A percentile compares a stretch with the other conserved stretches of the same genome.
These are phyloP conservation scores for Clunio marinus DNA, from an alignment of 2,888 invertebrate genomes.

Conservation along the genomic window DNA sequence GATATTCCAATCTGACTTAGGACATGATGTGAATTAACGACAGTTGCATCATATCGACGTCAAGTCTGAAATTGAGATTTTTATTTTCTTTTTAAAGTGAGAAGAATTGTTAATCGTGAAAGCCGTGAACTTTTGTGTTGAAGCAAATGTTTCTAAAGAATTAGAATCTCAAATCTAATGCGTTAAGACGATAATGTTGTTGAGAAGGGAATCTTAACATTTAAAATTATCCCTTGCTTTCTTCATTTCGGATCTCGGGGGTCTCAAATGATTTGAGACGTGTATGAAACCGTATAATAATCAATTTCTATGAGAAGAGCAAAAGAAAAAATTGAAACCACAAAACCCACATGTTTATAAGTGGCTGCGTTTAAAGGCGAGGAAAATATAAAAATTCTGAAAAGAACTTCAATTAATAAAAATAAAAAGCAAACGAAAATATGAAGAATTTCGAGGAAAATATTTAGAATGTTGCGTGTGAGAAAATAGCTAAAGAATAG, in stretches of 20 bases:
- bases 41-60: constrained; percentile 21
- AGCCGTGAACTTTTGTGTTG: constrained; percentile 11
- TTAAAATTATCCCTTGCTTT: no score
- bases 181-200: constrained; percentile 21
- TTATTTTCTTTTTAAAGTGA: background rate
- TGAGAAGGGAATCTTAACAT: no score
- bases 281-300: background rate
- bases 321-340: constrained; percentile 13
- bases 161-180: constrained; percentile 19
- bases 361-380: background rate
- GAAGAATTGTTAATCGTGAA: constrained; percentile 8
- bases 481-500: background rate
- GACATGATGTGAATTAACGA: constrained; percentile 4
- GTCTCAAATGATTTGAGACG: no score
- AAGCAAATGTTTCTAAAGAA: background rate
- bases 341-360: constrained; percentile 2
- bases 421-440: no score
- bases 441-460: no score
- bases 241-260: no score
- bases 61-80: constrained; percentile 15
- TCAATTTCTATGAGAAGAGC: constrained; percentile 23
- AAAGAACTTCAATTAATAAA: background rate
- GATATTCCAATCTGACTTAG: background rate
- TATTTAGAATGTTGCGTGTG: constrained; percentile 5
- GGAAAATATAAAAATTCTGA: background rate